A percentile compares a stretch with the other conserved stretches of the same genome.
phyloP scores from a whole-genome alignment of 2,797 vertebrate genomes.

The Gymnothorax reevesii region DNA sequence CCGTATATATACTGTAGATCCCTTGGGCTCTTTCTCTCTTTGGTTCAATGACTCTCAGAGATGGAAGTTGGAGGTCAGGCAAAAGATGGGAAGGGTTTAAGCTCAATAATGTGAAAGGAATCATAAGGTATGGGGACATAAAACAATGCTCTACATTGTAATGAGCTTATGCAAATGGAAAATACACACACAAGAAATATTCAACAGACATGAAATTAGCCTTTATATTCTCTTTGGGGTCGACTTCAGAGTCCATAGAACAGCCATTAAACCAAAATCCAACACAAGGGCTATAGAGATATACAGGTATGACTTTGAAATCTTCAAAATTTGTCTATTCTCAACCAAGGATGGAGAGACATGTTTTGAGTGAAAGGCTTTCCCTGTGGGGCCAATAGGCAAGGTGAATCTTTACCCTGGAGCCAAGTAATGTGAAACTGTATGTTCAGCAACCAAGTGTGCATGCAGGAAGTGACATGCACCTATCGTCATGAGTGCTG shows the following conservation, averaged over 20 bases:
- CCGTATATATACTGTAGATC: conserved; percentile 1
- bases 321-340: not conserved
- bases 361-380: not conserved
- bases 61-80: not conserved
- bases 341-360: not conserved
- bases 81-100: not conserved
- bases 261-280: too few relatives aligned
- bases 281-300: not conserved
- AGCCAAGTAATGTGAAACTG: not conserved
- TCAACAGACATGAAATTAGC: too few relatives aligned
- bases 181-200: too few relatives aligned
- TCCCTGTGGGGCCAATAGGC: not conserved
- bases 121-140: not conserved
- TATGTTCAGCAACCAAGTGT: not conserved
- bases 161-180: not conserved
- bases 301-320: not conserved
- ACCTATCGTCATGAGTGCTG: not conserved
- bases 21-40: not conserved
- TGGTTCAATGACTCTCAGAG: conserved; percentile 6
- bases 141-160: too few relatives aligned
- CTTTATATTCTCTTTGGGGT: too few relatives aligned
- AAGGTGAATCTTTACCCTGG: not conserved
- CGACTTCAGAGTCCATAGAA: too few relatives aligned
- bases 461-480: not conserved
- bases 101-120: not conserved